These are phyloP conservation scores for Arrhamphus sclerolepis DNA, from an alignment of 2,797 vertebrate species.

Conservation along the genomic window DNA sequence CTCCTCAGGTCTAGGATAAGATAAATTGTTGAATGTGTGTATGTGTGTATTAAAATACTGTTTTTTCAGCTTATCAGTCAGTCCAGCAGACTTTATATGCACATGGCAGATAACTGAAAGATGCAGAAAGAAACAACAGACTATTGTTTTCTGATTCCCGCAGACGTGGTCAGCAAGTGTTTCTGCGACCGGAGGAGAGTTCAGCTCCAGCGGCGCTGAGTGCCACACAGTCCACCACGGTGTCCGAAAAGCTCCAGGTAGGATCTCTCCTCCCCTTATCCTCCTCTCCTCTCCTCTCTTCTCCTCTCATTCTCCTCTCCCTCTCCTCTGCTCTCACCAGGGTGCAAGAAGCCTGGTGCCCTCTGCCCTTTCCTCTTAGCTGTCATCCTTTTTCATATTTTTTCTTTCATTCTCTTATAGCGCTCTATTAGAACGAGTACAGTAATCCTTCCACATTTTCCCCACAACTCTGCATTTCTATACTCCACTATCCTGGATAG, in stretches of 20 bases:
- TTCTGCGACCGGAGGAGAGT: constrained; percentile 76
- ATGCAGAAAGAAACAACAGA: constrained; percentile 33
- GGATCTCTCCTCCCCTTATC: constrained; percentile 15
- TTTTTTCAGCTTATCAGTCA: constrained; percentile 38
- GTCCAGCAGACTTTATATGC: constrained; percentile 40
- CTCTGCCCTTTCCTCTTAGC: too few species aligned
- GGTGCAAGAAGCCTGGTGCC: too few species aligned
- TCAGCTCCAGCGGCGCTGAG: constrained; percentile 64
- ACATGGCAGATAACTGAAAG: constrained; percentile 27
- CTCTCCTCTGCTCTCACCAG: constrained; percentile 7
- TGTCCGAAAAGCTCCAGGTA: constrained; percentile 78
- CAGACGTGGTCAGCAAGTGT: constrained; percentile 81
- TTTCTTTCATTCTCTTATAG: background rate
- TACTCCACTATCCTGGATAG: constrained; percentile 2
- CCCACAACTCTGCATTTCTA: background rate
- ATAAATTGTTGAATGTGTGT: constrained; percentile 37
- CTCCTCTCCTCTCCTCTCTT: constrained; percentile 4
- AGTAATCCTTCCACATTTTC: background rate
- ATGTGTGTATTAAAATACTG: constrained; percentile 20
- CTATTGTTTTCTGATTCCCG: constrained; percentile 45
- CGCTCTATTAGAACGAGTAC: background rate
- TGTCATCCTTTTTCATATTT: too few species aligned
- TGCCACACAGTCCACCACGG: constrained; percentile 60
- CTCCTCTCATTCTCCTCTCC: constrained; percentile 7
- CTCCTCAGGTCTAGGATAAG: constrained; percentile 23